A percentile compares a stretch with the other conserved stretches of the same genome.
phyloP scores from a whole-genome alignment of 2,888 invertebrate species.

The Zaprionus lineosus region DNA sequence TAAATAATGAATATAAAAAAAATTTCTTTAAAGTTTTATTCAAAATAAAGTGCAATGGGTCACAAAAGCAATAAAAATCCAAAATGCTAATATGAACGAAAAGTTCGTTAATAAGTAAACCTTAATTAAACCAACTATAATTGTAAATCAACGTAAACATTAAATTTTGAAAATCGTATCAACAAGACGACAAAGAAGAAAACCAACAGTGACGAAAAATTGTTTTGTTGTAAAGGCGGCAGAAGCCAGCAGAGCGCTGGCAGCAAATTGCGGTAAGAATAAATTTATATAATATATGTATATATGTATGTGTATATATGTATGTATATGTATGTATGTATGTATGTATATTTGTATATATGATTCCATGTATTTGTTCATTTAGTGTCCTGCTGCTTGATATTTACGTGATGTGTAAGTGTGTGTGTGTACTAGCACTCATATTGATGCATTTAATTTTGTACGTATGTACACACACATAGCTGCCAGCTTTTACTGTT shows the following conservation, averaged over 20 bases:
- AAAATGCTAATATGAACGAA: background rate
- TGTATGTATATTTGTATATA: background rate
- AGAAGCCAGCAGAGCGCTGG: constrained; percentile 67
- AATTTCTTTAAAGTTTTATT: background rate
- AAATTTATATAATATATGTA: background rate
- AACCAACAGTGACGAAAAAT: constrained; percentile 42
- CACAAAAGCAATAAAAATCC: constrained; percentile 7
- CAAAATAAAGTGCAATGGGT: background rate
- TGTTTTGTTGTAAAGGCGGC: constrained; percentile 33
- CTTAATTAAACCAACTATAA: constrained; percentile 6
- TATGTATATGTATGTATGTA: background rate
- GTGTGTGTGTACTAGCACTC: too few species aligned
- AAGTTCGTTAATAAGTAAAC: background rate
- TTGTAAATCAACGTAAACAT: too few species aligned
- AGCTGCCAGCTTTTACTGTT: constrained; percentile 42
- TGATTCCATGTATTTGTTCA: background rate
- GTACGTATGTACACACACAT: background rate
- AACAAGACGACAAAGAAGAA: constrained; percentile 12
- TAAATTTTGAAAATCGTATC: constrained; percentile 21
- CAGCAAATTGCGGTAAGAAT: constrained; percentile 54
- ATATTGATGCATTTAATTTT: background rate
- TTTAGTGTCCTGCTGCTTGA: background rate
- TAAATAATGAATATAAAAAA: constrained; percentile 21
- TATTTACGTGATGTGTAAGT: background rate
- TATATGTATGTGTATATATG: background rate